phyloP scores from a whole-genome alignment of 2,113 vertebrate species.

The Tricholaema leucomelas region DNA sequence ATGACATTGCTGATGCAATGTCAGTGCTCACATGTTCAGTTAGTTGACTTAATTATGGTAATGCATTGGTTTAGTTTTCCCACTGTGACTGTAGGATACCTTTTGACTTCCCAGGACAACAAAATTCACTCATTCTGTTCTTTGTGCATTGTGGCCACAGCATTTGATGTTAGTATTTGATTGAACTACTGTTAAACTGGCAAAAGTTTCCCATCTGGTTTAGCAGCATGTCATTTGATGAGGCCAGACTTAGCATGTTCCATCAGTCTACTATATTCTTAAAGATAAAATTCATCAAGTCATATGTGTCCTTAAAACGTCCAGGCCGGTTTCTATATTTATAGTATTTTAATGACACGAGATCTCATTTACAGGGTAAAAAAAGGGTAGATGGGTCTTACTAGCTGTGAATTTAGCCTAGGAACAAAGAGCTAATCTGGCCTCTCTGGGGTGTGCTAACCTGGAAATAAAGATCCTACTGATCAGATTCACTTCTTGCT shows the following conservation, averaged over 20 bases:
- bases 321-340: not conserved
- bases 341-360: not conserved
- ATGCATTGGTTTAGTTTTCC: not conserved
- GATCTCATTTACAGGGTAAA: not conserved
- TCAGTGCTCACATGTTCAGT: not conserved
- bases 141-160: not conserved
- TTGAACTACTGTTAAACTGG: not conserved
- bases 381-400: not conserved
- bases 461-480: not conserved
- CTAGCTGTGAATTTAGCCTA: not conserved
- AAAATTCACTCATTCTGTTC: not conserved
- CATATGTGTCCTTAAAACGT: not conserved
- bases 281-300: not conserved
- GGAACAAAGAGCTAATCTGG: not conserved
- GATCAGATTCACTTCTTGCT: not conserved
- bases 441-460: not conserved
- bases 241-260: not conserved
- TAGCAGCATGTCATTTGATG: not conserved
- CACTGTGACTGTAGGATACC: not conserved
- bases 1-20: not conserved
- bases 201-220: not conserved
- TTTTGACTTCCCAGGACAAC: not conserved
- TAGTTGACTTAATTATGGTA: not conserved
- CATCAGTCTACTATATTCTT: not conserved
- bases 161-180: not conserved